Conservation (phyloP, 2,888 invertebrate genomes). For the Mesorhabditis sp. region DNA sequence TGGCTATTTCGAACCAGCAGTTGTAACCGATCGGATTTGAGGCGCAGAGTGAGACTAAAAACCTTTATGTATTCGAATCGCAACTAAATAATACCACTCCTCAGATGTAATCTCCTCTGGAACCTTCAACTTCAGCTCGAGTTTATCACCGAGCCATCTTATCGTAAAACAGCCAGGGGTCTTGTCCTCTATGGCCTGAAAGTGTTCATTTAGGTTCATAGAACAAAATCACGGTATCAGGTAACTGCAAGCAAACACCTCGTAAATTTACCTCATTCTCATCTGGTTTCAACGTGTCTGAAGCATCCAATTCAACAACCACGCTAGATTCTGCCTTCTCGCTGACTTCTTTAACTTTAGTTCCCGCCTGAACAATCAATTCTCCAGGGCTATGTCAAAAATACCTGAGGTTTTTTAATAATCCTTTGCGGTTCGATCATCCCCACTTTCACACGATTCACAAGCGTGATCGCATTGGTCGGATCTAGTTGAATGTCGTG, state of each 20-base stretch:
- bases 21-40: not conserved
- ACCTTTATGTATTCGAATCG: too few species aligned
- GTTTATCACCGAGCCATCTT: not conserved
- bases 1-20: not conserved
- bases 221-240: too few species aligned
- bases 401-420: constrained; percentile 23
- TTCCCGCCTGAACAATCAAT: too few species aligned
- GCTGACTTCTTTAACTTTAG: not conserved
- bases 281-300: too few species aligned
- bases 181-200: not conserved
- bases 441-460: constrained; percentile 40
- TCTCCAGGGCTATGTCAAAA: not conserved
- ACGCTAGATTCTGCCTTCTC: not conserved
- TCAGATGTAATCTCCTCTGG: not conserved
- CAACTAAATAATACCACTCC: not conserved
- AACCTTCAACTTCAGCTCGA: not conserved
- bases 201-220: not conserved
- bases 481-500: constrained; percentile 37
- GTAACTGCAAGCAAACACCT: too few species aligned
- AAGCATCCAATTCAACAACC: constrained; percentile 1
- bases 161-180: not conserved
- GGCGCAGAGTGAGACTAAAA: not conserved
- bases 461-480: constrained; percentile 30
- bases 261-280: too few species aligned
- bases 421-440: constrained; percentile 33